These are phyloP conservation scores for Sphaeramia orbicularis DNA, from an alignment of 2,797 vertebrate genomes.

Conservation along the genomic window DNA sequence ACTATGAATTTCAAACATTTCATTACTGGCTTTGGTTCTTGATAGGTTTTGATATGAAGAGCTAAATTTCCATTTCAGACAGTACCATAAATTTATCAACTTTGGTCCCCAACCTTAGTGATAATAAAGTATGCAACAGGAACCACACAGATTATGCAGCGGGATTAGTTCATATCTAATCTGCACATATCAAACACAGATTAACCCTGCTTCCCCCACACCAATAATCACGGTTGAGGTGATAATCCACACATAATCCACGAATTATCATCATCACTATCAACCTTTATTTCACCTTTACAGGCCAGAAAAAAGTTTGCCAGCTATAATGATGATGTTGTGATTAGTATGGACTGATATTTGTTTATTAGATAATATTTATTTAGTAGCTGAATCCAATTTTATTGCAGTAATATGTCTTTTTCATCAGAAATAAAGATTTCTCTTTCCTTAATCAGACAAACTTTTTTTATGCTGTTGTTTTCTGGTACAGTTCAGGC, in stretches of 20 bases:
- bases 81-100: background rate
- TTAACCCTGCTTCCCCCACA: conserved; percentile 47
- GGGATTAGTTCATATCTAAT: conserved; percentile 65
- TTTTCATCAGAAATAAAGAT: too few species aligned
- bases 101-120: background rate
- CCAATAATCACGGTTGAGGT: conserved; percentile 45
- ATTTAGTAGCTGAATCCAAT: too few species aligned
- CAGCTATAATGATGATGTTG: background rate
- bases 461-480: too few species aligned
- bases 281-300: conserved; percentile 6
- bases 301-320: background rate
- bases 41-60: too few species aligned
- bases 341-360: background rate
- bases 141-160: conserved; percentile 44
- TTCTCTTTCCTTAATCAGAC: too few species aligned
- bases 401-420: too few species aligned
- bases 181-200: conserved; percentile 43
- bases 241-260: conserved; percentile 63
- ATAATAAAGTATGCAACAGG: background rate
- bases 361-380: background rate
- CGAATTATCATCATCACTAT: conserved; percentile 36
- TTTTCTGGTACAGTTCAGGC: too few species aligned
- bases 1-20: too few species aligned
- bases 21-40: too few species aligned
- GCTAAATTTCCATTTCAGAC: too few species aligned